phyloP scores from a whole-genome alignment of 2,888 invertebrate species.

The Kuschelorhynchus macadamiae region DNA sequence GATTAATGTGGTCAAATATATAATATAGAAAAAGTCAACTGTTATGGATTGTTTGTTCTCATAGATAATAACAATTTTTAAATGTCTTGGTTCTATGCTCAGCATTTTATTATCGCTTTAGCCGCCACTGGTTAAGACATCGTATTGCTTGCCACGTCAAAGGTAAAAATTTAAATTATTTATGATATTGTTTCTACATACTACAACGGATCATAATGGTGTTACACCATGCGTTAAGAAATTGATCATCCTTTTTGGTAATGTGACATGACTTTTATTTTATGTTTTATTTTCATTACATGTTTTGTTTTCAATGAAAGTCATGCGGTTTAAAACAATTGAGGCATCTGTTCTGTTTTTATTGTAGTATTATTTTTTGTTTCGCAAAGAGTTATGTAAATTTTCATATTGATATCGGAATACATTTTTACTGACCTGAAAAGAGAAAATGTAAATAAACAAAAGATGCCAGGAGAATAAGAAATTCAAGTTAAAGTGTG shows the following conservation, averaged over 20 bases:
- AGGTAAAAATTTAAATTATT: background rate
- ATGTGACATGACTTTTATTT: conserved; percentile 15
- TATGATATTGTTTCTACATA: background rate
- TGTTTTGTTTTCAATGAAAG: conserved; percentile 33
- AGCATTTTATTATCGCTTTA: too few relatives aligned
- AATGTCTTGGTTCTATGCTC: too few relatives aligned
- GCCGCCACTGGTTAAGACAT: too few relatives aligned
- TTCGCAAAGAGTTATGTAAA: conserved; percentile 42
- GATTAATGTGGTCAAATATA: too few relatives aligned
- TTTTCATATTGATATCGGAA: conserved; percentile 27
- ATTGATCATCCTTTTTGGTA: conserved; percentile 17
- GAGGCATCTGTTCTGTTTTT: conserved; percentile 39
- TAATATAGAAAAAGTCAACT: too few relatives aligned
- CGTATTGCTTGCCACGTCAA: background rate
- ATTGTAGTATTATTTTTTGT: conserved; percentile 30
- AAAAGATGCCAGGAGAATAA: background rate
- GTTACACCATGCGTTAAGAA: conserved; percentile 11
- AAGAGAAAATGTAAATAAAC: background rate
- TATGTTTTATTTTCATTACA: conserved; percentile 20
- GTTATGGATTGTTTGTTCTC: too few relatives aligned
- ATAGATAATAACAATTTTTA: too few relatives aligned
- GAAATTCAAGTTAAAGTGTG: too few relatives aligned
- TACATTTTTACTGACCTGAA: conserved; percentile 32
- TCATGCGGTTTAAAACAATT: conserved; percentile 45
- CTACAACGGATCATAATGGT: conserved; percentile 2